Percentiles rank a stretch among this genome's conserved stretches.
These are phyloP conservation scores for Cepaea hortensis DNA, from an alignment of 2,888 invertebrate genomes.

Conservation along the genomic window DNA sequence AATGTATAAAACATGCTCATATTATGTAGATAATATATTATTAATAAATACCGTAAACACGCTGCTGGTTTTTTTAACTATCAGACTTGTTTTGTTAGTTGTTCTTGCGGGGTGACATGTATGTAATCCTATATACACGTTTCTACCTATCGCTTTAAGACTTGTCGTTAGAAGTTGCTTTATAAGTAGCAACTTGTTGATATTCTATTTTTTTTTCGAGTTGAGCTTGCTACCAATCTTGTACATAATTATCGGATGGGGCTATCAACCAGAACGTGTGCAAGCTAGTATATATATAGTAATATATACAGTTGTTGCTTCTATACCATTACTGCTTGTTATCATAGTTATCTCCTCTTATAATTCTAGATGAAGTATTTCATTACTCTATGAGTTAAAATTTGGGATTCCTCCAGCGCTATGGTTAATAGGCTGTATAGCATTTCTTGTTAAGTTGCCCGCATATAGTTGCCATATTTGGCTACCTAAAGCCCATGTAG, in stretches of 20 bases:
- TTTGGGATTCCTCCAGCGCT: conserved; percentile 81
- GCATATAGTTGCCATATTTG: conserved; percentile 85
- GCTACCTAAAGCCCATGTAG: conserved; percentile 86
- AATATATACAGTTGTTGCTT: conserved; percentile 84
- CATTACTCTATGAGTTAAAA: too few relatives aligned
- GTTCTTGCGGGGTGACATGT: not conserved
- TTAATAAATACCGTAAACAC: not conserved
- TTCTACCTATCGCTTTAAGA: conserved; percentile 69
- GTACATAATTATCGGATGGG: conserved; percentile 83
- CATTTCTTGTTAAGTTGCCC: conserved; percentile 85
- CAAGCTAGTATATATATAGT: conserved; percentile 83
- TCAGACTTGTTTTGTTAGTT: too few relatives aligned
- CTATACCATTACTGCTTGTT: conserved; percentile 81
- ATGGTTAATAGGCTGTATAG: conserved; percentile 79
- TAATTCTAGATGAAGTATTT: conserved; percentile 52
- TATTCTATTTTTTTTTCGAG: conserved; percentile 86
- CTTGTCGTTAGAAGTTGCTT: conserved; percentile 80
- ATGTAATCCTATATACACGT: not conserved
- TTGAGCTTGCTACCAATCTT: conserved; percentile 83
- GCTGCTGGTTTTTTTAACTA: not conserved
- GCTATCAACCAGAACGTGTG: conserved; percentile 83
- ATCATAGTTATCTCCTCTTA: conserved; percentile 31
- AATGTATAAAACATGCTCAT: not conserved
- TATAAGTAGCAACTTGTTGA: conserved; percentile 79
- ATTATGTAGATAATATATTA: not conserved